These are phyloP conservation scores for Eupeodes luniger DNA, from an alignment of 2,888 invertebrate species.

Conservation along the genomic window DNA sequence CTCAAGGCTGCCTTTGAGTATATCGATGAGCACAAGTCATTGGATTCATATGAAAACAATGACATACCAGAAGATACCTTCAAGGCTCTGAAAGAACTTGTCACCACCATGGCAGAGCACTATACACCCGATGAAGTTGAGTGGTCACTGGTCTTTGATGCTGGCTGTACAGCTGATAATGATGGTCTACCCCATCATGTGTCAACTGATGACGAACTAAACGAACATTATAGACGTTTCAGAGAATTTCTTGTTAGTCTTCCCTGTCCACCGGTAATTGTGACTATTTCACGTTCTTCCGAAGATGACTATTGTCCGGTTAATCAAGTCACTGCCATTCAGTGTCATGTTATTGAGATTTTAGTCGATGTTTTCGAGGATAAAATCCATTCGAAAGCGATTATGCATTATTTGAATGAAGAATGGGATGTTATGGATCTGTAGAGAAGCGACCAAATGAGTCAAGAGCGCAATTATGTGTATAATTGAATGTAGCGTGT, in stretches of 20 bases:
- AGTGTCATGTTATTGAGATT: conserved; percentile 87
- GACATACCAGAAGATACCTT: conserved; percentile 79
- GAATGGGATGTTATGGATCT: conserved; percentile 83
- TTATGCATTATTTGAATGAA: conserved; percentile 82
- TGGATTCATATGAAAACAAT: conserved; percentile 84
- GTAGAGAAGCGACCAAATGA: conserved; percentile 66
- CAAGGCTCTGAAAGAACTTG: conserved; percentile 84
- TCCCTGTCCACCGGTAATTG: conserved; percentile 87
- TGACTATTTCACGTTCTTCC: conserved; percentile 92
- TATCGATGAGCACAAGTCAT: conserved; percentile 86
- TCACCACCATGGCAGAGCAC: conserved; percentile 85
- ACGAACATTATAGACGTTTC: conserved; percentile 86
- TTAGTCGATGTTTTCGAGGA: conserved; percentile 84
- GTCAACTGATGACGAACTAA: conserved; percentile 88
- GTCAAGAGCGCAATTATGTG: background rate
- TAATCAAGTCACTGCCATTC: conserved; percentile 92
- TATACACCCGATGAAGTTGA: conserved; percentile 88
- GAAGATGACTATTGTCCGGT: conserved; percentile 95
- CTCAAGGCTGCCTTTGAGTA: conserved; percentile 88
- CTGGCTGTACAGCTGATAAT: conserved; percentile 95
- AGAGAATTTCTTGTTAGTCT: conserved; percentile 86
- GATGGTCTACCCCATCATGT: conserved; percentile 93
- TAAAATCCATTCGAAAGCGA: conserved; percentile 81
- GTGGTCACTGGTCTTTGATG: conserved; percentile 92
- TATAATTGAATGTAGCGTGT: conserved; percentile 11